phyloP scores from a whole-genome alignment of 2,888 invertebrate genomes.

The Papilio demoleus region DNA sequence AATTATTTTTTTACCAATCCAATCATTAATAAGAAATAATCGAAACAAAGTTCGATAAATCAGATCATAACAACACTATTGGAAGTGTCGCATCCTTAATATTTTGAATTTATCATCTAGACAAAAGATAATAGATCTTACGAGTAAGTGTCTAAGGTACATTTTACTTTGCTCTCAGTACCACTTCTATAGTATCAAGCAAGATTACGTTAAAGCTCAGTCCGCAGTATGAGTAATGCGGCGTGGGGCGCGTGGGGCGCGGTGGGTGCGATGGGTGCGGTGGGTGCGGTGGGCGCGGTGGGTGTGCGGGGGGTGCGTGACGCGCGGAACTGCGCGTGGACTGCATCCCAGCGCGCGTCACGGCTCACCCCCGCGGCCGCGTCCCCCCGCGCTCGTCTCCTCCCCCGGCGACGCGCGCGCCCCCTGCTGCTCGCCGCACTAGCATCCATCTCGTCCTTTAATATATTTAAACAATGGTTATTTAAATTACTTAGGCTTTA shows the following conservation, averaged over 20 bases:
- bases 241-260: slow-evolving; percentile 44
- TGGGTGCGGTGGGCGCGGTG: slow-evolving; percentile 43
- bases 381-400: slow-evolving; percentile 23
- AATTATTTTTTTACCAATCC: too few species aligned
- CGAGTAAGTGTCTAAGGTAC: background rate
- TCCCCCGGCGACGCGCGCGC: slow-evolving; percentile 38
- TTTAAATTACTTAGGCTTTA: too few species aligned
- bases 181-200: slow-evolving; percentile 11
- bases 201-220: slow-evolving; percentile 55
- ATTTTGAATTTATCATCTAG: background rate
- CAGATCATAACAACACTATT: background rate
- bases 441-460: slow-evolving; percentile 39
- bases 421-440: slow-evolving; percentile 38
- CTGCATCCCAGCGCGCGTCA: slow-evolving; percentile 69
- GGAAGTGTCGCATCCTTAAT: too few species aligned
- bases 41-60: background rate
- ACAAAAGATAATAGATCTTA: background rate
- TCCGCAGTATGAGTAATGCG: slow-evolving; percentile 69
- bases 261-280: slow-evolving; percentile 52
- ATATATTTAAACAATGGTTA: background rate
- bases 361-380: slow-evolving; percentile 48
- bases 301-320: slow-evolving; percentile 46
- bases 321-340: slow-evolving; percentile 70
- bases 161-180: background rate
- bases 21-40: too few species aligned